phyloP scores from a whole-genome alignment of 1,140 invertebrate genomes.

The Leptinotarsa defecta region DNA sequence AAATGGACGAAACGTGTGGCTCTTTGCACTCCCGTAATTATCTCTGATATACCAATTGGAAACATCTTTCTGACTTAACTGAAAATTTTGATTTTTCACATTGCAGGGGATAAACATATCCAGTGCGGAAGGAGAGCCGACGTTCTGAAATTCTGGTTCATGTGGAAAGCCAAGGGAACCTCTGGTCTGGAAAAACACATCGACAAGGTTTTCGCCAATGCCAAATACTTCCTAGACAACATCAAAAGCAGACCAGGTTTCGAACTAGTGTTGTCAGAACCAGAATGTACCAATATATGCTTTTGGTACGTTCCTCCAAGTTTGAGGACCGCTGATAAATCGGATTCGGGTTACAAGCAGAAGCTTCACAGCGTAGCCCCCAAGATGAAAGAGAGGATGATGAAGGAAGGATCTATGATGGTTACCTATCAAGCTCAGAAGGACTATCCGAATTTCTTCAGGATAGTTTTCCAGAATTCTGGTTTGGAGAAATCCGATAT shows the following conservation, averaged over 20 bases:
- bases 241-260: conserved; percentile 75
- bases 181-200: conserved; percentile 79
- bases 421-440: conserved; percentile 90
- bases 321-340: conserved; percentile 62
- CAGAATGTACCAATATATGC: conserved; percentile 91
- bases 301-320: conserved; percentile 93
- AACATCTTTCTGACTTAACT: no score
- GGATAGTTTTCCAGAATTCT: conserved; percentile 91
- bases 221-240: conserved; percentile 70
- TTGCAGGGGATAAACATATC: conserved; percentile 88
- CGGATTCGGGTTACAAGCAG: conserved; percentile 67
- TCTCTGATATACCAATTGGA: no score
- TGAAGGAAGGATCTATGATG: conserved; percentile 92
- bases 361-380: conserved; percentile 84
- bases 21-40: no score
- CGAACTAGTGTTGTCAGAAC: conserved; percentile 74
- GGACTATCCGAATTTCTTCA: conserved; percentile 87
- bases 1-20: no score
- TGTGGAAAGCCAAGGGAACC: conserved; percentile 96
- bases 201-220: conserved; percentile 76
- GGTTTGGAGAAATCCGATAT: conserved; percentile 79
- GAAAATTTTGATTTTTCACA: no score
- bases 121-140: conserved; percentile 92
- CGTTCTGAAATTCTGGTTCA: conserved; percentile 95
- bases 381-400: conserved; percentile 91